phyloP scores from a whole-genome alignment of 2,113 vertebrate species.

The Nycticebus coucang region DNA sequence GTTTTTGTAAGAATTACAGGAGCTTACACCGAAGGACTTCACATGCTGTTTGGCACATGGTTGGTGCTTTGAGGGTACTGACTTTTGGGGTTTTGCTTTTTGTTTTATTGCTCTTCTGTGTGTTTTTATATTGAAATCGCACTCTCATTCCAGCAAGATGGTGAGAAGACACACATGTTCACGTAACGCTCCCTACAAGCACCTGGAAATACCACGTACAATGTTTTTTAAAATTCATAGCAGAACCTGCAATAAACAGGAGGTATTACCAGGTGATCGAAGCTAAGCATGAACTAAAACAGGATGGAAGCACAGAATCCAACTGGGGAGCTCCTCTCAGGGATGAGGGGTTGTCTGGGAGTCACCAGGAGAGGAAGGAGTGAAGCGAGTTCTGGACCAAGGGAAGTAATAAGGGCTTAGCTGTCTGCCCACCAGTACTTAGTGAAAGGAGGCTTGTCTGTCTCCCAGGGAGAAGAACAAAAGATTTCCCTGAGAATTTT shows the following conservation, averaged over 20 bases:
- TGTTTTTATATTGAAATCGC: neutral
- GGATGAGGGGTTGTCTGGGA: no score
- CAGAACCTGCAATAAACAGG: neutral
- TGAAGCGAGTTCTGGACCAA: neutral
- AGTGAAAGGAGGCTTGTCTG: neutral
- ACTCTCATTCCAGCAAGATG: conserved; percentile 27
- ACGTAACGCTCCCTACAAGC: neutral
- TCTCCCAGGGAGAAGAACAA: neutral
- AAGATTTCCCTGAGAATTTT: neutral
- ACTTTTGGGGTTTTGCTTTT: neutral
- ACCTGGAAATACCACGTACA: neutral
- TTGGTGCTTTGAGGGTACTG: neutral
- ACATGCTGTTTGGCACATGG: neutral
- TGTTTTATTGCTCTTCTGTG: neutral
- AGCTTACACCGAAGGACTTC: neutral
- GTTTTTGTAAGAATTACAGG: neutral
- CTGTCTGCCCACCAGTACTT: neutral
- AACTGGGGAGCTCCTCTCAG: neutral
- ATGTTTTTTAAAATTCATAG: neutral
- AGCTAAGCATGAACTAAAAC: conserved; percentile 27
- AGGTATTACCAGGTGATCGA: neutral
- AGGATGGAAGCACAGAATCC: neutral
- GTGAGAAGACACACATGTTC: neutral
- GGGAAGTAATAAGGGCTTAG: neutral
- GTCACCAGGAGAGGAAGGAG: neutral